Evolutionary conservation across 2,113 vertebrate genomes (phyloP), one percentile per base, ranked within the genome.

Genomic region (Mus pahari): DNA sequence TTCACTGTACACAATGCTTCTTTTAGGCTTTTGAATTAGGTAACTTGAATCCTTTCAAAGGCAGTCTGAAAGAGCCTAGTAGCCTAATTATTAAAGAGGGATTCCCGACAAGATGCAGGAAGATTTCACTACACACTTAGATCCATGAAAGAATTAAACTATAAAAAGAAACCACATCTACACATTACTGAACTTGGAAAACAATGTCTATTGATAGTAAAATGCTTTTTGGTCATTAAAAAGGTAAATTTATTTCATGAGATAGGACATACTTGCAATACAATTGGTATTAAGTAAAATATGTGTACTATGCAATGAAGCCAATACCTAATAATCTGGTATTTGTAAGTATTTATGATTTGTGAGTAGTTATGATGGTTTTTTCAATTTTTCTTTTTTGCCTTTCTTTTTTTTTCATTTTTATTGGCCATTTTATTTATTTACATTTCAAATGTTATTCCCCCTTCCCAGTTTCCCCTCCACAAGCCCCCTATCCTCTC

Each of bases 31-130:
- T 48, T 48, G 48, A 48, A 48, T 48, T 48, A 48, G 20, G n/a
- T 36, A 10, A 13, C 11, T 36, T 62, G 14, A 1, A 77, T 82
- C 12, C 88, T 16, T 91, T 88, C 14, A 92, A 60, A 75, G 48
- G 5, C 39, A 81, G 19, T 50, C 50, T 7, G 3, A 64, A 95
- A 64, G 55, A 84, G 42, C 0, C 4, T 36, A 24, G 39, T 16
- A 66, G n/a, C 62, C 42, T 73, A 53, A 53, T 81, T 95, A 94
- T 68, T 84, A 79, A 77, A 86, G 48, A 83, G 58, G 31, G 36
- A 66, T 90, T 13, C 22, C 31, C 19, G 31, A 78, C 12, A 71
- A 75, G 14, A 81, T 42, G 5, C n/a, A 82, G 10, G 22, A 16
- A 71, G 62, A 73, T 10, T 53, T 79, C 68, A 82, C 68, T 39